Evolutionary conservation across 2,888 invertebrate genomes (phyloP), one percentile per base, ranked within the genome.

Genomic region (Rotaria magnacalcarata): DNA sequence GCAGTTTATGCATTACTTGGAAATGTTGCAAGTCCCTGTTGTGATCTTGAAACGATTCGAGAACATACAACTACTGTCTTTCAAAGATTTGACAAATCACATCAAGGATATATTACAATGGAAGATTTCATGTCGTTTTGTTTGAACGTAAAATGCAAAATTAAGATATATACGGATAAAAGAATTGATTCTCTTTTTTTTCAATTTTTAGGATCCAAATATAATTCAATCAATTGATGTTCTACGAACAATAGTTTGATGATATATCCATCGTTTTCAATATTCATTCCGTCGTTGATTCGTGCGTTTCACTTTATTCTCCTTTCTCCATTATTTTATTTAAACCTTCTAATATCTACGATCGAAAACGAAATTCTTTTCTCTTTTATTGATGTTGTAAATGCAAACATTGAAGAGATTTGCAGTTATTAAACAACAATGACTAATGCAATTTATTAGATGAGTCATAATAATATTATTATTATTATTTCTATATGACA

Each of bases 121-220:
- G 34, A 67, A 67, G 67, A 67, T 67, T 67, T 67, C 19, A 67
- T 67, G 67, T 67, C 67, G 16, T 67, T 67, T 67, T 67, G 67
- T 34, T 34, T 67, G 34, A 67, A 34, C 34, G 67, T 67, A 67
- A 27, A 27, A n/a, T 19, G 21, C 5, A 5, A 21, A 54, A 54
- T 21, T 21, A 54, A 7, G 3, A 21, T 54, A 5, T 16, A 54
- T 54, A 21, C 21, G 50, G 50, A 54, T 54, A 21, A 54, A 54
- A 54, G 54, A 54, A 54, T 21, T 54, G 34, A 34, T 34, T 34
- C 34, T 34, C 34, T 34, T 34, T 34, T 34, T 34, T 54, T 21
- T 54, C 8, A 52, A 56, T 34, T 11, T 67, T 67, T 67, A 67
- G 67, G 67, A 67, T 19, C 14, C 27, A 34, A 67, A 34, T 7